Base-by-base conservation (phyloP, 2,888 invertebrate species). In the Morinoia aosen region DNA sequence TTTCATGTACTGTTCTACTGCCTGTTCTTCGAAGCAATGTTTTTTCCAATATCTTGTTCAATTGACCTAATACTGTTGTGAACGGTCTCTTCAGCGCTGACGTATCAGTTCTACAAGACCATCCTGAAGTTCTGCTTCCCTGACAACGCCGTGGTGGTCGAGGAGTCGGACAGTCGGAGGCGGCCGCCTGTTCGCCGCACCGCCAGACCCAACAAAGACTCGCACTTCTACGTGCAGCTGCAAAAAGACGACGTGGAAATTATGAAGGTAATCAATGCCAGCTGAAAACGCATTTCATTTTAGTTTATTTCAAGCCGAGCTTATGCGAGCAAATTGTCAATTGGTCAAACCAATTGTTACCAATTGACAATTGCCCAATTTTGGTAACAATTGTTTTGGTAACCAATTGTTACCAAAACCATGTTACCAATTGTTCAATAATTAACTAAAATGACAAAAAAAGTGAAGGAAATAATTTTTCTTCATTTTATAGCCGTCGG, bases 41-140 rank as follows among this genome's bases (percentile, higher is more conserved):
- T 48, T 5, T 48, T 48, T 48, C 48, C 39, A 25, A 5, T 88
- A 40, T 76, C 25, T n/a, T 88, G 25, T 48, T 39, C 76, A 40
- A 25, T 76, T n/a, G 39, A 39, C 48, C 93, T 57, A 58, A 58
- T 91, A 4, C 25, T 39, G 48, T 56, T 90, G 40, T 61, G 88
- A n/a, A 16, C 76, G 76, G 19, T 33, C 33, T 14, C 93, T 94
- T 11, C 96, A 96, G 96, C 96, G 16, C 94, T 99, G 95, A 99
- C 99, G 0, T 99, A 99, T 97, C 99, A 99, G 97, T 99, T 99
- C 97, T 99, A 99, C 98, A 99, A 99, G 97, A 99, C 99, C 91
- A 99, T 99, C 98, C 98, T 99, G 97, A 99, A 98, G 97, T 99
- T 99, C 97, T 99, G 99, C 97, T 99, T 99, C 97, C 99, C 99